Conservation (phyloP, 2,888 invertebrate species). For the Folsomia manolachei region DNA sequence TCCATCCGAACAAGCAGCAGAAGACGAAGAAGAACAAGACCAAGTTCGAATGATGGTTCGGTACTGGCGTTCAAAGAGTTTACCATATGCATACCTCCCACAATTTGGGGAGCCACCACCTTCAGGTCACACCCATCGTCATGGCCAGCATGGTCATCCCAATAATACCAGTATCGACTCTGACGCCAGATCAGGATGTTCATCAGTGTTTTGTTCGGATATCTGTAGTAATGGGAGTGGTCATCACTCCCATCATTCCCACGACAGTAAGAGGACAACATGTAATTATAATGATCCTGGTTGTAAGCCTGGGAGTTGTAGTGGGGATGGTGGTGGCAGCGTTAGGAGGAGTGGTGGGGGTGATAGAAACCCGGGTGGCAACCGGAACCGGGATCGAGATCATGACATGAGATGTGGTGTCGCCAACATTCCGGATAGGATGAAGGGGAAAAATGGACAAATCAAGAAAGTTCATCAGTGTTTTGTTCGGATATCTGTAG, state of each 20-base stretch:
- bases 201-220: not conserved
- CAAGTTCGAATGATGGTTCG: slow-evolving; percentile 35
- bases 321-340: no score
- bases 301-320: not conserved
- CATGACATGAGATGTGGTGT: no score
- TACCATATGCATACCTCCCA: slow-evolving; percentile 43
- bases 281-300: not conserved
- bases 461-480: not conserved
- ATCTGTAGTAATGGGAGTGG: not conserved
- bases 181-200: not conserved
- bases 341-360: not conserved
- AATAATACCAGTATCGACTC: not conserved
- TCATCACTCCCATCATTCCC: not conserved
- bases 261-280: not conserved
- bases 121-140: not conserved
- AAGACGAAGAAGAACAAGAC: slow-evolving; percentile 31
- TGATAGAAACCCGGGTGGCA: not conserved
- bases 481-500: not conserved
- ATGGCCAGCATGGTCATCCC: not conserved
- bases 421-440: not conserved
- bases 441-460: not conserved
- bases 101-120: slow-evolving; percentile 5
- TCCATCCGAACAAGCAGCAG: slow-evolving; percentile 1
- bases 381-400: not conserved
- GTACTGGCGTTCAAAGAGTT: slow-evolving; percentile 42